Conservation (phyloP, 2,113 vertebrate species). For the Thryonomys swinderianus region DNA sequence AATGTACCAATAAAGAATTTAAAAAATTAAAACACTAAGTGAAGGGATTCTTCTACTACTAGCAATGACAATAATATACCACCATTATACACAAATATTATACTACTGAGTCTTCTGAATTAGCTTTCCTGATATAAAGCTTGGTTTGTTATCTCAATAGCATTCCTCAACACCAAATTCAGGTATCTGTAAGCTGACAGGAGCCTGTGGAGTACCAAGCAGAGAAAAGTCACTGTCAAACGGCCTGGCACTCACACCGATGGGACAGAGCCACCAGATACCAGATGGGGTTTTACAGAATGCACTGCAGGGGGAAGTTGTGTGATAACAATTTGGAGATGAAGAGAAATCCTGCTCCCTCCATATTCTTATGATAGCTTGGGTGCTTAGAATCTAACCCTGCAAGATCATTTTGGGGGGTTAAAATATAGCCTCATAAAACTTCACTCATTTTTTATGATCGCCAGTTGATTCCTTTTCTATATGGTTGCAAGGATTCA, state of each 20-base stretch:
- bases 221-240: not conserved
- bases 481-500: not conserved
- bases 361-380: not conserved
- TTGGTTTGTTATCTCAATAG: not conserved
- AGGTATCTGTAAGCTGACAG: not conserved
- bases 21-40: not conserved
- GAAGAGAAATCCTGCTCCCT: not conserved
- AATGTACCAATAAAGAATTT: too few relatives aligned
- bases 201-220: not conserved
- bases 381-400: not conserved
- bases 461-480: not conserved
- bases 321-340: not conserved
- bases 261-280: not conserved
- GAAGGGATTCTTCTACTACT: not conserved
- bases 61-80: not conserved
- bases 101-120: not conserved
- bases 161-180: not conserved
- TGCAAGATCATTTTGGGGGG: not conserved
- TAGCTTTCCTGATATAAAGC: not conserved
- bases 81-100: not conserved
- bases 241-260: not conserved
- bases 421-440: slow-evolving; percentile 6
- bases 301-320: not conserved
- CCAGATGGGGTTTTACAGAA: not conserved
- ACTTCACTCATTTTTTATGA: not conserved